Percentiles rank a stretch among this genome's conserved stretches.
These are phyloP conservation scores for Meloidogyne hapla DNA, from an alignment of 1,140 invertebrate genomes.

Conservation along the genomic window DNA sequence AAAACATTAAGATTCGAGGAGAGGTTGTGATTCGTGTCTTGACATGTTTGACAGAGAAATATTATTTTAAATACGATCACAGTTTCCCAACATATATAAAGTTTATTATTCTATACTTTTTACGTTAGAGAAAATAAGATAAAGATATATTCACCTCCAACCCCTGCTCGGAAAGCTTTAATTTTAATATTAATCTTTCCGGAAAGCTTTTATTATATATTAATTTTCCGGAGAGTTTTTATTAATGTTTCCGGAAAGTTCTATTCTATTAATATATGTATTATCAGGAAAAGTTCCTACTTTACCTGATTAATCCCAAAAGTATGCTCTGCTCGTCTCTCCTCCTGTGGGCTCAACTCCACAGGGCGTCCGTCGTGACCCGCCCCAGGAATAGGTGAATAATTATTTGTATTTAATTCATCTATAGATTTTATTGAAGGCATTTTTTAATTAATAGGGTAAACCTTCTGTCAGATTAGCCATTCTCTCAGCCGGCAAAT, in stretches of 20 bases:
- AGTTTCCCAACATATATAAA: no score
- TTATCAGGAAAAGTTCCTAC: no score
- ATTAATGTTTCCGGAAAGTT: neutral
- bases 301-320: slow-evolving; percentile 75
- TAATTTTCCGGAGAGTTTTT: neutral
- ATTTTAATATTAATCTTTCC: no score
- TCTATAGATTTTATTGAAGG: slow-evolving; percentile 48
- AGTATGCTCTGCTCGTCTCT: slow-evolving; percentile 54
- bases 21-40: no score
- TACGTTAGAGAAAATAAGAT: no score
- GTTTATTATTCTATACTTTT: no score
- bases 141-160: no score
- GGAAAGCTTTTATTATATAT: neutral
- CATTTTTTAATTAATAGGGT: neutral
- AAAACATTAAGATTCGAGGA: no score
- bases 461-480: slow-evolving; percentile 55
- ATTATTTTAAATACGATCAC: no score
- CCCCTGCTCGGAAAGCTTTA: no score
- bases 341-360: slow-evolving; percentile 46
- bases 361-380: slow-evolving; percentile 56
- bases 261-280: slow-evolving; percentile 69
- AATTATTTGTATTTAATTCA: slow-evolving; percentile 62
- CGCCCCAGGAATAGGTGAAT: slow-evolving; percentile 42
- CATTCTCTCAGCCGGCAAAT: slow-evolving; percentile 55
- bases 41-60: no score